These are phyloP conservation scores for Heliangelus exortis DNA, from an alignment of 2,797 vertebrate genomes.

Conservation along the genomic window DNA sequence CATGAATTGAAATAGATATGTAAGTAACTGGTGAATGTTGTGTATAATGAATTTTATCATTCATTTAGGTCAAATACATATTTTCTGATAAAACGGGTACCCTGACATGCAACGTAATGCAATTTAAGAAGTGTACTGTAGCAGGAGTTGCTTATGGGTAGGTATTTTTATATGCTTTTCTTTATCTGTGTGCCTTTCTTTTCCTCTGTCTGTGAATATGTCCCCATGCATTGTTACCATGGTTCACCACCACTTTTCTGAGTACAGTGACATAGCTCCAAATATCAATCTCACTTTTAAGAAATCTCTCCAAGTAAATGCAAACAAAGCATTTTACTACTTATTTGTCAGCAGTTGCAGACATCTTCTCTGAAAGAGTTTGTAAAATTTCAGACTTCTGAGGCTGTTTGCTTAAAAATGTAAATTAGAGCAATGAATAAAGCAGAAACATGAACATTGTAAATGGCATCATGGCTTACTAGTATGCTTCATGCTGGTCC, in stretches of 20 bases:
- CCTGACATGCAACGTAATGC: conserved; percentile 98
- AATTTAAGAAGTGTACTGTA: conserved; percentile 99
- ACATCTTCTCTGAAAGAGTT: background rate
- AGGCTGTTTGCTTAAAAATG: background rate
- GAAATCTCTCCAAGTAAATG: background rate
- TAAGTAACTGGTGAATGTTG: background rate
- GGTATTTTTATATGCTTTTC: conserved; percentile 36
- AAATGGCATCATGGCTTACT: background rate
- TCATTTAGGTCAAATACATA: conserved; percentile 94
- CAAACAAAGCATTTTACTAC: background rate
- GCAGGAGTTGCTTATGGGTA: conserved; percentile 97
- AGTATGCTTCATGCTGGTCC: background rate
- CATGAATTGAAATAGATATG: background rate
- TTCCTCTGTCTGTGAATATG: background rate
- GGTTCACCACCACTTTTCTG: background rate
- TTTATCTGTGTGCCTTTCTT: background rate
- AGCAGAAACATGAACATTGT: background rate
- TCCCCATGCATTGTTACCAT: background rate
- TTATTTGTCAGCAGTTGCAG: background rate
- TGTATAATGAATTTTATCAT: conserved; percentile 15
- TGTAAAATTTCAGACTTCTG: background rate
- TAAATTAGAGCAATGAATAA: background rate
- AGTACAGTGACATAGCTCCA: background rate
- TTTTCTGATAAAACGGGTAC: conserved; percentile 99
- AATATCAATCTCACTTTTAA: background rate